Conservation (phyloP, 2,888 invertebrate species). For the Aleiodes leptofemur region DNA sequence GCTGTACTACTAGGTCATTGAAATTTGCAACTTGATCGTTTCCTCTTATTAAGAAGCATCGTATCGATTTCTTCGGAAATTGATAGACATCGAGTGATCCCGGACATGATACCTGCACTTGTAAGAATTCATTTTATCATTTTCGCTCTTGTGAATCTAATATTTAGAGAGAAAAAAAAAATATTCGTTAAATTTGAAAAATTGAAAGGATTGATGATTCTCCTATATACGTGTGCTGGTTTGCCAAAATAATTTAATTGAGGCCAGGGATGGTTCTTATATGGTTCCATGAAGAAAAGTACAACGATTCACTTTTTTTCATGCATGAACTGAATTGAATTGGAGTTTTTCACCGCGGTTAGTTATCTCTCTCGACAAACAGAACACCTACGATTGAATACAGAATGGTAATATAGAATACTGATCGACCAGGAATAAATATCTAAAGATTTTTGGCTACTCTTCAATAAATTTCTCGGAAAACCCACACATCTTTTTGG, state of each 20-base stretch:
- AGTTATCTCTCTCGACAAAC: neutral
- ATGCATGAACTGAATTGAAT: no score
- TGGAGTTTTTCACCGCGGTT: slow-evolving; percentile 1
- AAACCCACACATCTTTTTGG: slow-evolving; percentile 45
- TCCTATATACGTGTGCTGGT: slow-evolving; percentile 1
- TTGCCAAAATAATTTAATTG: slow-evolving; percentile 18
- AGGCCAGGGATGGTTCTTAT: slow-evolving; percentile 37
- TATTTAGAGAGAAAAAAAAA: slow-evolving; percentile 11
- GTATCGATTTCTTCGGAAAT: slow-evolving; percentile 45
- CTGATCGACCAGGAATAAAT: slow-evolving; percentile 56
- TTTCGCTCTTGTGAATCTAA: neutral
- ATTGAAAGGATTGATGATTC: neutral
- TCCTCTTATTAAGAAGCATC: slow-evolving; percentile 8
- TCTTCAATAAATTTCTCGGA: slow-evolving; percentile 53
- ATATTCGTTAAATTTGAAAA: neutral
- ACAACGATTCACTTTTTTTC: neutral
- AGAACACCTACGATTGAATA: no score
- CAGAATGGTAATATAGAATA: neutral
- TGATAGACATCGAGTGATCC: slow-evolving; percentile 36
- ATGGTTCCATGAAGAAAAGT: slow-evolving; percentile 19
- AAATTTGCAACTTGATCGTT: slow-evolving; percentile 28
- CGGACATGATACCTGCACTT: slow-evolving; percentile 34
- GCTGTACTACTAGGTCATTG: neutral
- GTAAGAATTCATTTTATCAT: slow-evolving; percentile 33
- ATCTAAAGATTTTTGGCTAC: slow-evolving; percentile 55